Evolutionary conservation across 37 sponge, comb jelly and placozoan species (phyloP).

Genomic region (Cliona cf. orientalis): DNA sequence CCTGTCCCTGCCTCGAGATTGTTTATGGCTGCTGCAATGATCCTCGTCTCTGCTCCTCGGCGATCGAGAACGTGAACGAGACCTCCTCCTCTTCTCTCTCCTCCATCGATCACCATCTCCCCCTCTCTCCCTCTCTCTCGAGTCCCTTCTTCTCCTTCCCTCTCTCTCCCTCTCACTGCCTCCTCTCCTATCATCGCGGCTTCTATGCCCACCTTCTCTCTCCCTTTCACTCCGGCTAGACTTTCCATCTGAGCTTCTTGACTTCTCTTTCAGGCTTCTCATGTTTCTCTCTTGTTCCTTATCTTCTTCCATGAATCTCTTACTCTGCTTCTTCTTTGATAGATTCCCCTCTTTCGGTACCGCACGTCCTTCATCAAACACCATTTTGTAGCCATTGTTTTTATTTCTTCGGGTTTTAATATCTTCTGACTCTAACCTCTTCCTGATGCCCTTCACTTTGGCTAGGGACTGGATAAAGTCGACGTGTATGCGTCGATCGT

Average conservation of each 20-base stretch:
- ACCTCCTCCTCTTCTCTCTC: not conserved
- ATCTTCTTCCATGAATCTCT: not conserved
- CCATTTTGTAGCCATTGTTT: slow-evolving; percentile 77
- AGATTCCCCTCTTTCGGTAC: not conserved
- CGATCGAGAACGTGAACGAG: too few relatives aligned
- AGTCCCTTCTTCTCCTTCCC: not conserved
- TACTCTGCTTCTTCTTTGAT: not conserved
- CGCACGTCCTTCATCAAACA: slow-evolving; percentile 59
- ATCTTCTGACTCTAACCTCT: slow-evolving; percentile 24
- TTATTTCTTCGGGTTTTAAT: too few relatives aligned
- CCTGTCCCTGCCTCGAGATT: too few relatives aligned
- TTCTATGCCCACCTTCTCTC: slow-evolving; percentile 16
- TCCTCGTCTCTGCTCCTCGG: too few relatives aligned
- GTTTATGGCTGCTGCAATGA: too few relatives aligned
- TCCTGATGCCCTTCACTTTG: slow-evolving; percentile 72
- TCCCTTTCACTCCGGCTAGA: not conserved
- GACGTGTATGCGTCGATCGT: slow-evolving; percentile 97
- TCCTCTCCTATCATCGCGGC: not conserved
- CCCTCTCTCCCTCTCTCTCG: too few relatives aligned
- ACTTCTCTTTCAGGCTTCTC: too few relatives aligned
- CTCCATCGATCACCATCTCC: not conserved
- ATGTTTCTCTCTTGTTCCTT: too few relatives aligned
- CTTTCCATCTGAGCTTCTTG: too few relatives aligned
- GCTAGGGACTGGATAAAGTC: slow-evolving; percentile 98
- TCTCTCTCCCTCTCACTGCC: not conserved